These are phyloP conservation scores for Taenaris catops DNA, from an alignment of 2,888 invertebrate species.

Conservation along the genomic window DNA sequence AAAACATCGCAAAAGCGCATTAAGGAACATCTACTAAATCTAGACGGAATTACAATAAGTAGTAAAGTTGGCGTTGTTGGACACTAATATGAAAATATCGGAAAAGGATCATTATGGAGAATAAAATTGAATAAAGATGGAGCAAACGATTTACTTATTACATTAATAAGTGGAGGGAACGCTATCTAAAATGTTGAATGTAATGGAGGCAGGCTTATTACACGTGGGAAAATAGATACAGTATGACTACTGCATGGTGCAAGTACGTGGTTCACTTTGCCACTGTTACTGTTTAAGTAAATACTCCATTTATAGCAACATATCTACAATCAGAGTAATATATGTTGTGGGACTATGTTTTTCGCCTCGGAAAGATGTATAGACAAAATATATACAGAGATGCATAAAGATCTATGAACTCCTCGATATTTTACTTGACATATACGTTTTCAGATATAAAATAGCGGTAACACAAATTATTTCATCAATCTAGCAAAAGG, in stretches of 20 bases:
- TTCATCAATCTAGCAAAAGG: neutral
- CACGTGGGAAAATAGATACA: conserved; percentile 61
- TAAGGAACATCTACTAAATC: conserved; percentile 40
- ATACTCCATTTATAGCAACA: conserved; percentile 70
- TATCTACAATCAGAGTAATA: too few relatives aligned
- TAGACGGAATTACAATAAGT: conserved; percentile 63
- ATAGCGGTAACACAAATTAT: too few relatives aligned
- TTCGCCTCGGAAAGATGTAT: too few relatives aligned
- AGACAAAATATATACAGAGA: too few relatives aligned
- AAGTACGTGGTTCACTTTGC: conserved; percentile 34
- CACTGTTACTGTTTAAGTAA: conserved; percentile 61
- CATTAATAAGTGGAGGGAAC: conserved; percentile 66
- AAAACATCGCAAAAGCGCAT: conserved; percentile 65
- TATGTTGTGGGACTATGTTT: too few relatives aligned
- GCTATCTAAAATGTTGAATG: conserved; percentile 66
- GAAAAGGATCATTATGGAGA: conserved; percentile 42
- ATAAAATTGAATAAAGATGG: conserved; percentile 63
- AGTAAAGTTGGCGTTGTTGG: conserved; percentile 4
- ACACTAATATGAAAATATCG: conserved; percentile 55
- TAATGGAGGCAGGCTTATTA: conserved; percentile 74
- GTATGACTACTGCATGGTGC: conserved; percentile 47
- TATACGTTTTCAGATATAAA: too few relatives aligned
- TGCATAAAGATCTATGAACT: too few relatives aligned
- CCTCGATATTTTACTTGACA: too few relatives aligned
- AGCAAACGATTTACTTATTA: conserved; percentile 68